Conservation (phyloP, 1,140 invertebrate species). For the Chymomyza costata region DNA sequence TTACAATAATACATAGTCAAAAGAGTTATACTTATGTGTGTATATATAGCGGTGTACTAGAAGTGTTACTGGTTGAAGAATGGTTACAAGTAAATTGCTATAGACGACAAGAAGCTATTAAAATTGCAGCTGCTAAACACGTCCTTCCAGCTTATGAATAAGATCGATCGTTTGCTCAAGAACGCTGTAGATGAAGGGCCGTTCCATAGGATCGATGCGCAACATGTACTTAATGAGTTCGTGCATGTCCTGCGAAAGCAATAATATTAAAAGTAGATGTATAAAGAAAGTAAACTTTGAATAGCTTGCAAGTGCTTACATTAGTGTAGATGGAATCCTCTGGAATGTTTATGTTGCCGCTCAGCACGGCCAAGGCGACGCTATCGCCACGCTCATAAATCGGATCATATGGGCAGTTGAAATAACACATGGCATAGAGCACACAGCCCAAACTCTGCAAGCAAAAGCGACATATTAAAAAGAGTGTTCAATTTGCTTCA, state of each 20-base stretch:
- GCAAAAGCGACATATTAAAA: background rate
- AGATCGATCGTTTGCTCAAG: slow-evolving; percentile 80
- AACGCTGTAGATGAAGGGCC: slow-evolving; percentile 84
- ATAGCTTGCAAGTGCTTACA: slow-evolving; percentile 68
- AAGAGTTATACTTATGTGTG: slow-evolving; percentile 34
- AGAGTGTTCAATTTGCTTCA: too few species aligned
- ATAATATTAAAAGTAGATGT: background rate
- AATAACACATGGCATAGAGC: slow-evolving; percentile 89
- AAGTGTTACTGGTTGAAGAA: slow-evolving; percentile 10
- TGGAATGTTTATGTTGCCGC: slow-evolving; percentile 85
- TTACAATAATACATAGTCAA: slow-evolving; percentile 62
- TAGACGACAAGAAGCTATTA: background rate
- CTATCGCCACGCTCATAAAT: slow-evolving; percentile 91
- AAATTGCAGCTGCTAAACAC: too few species aligned
- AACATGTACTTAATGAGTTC: slow-evolving; percentile 84
- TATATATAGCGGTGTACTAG: slow-evolving; percentile 38
- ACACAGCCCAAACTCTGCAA: slow-evolving; percentile 89
- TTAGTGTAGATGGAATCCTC: slow-evolving; percentile 82
- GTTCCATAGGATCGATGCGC: slow-evolving; percentile 84
- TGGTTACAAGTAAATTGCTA: background rate
- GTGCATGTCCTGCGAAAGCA: slow-evolving; percentile 79
- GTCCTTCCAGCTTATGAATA: slow-evolving; percentile 77
- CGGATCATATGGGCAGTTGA: slow-evolving; percentile 90
- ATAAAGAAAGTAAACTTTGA: background rate
- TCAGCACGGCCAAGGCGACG: slow-evolving; percentile 89